Base-by-base conservation (phyloP, 2,888 invertebrate genomes). In the Colostygia pectinataria region DNA sequence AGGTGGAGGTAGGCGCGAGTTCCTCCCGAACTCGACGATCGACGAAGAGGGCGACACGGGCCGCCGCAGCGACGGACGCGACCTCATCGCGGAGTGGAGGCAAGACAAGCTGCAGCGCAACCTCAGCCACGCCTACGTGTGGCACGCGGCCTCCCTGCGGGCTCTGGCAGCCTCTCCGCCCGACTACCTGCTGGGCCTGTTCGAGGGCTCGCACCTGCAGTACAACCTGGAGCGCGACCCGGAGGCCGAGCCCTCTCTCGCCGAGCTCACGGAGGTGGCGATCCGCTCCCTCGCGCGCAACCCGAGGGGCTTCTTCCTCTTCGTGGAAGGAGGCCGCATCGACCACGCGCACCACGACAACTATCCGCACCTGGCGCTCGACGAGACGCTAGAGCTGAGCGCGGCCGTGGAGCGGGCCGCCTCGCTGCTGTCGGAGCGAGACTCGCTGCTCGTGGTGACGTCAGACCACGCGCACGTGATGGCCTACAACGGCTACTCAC, bases 381-480 rank as follows among this genome's bases (percentile, higher is more conserved):
- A 93, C 58, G 95, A 96, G 75, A 93, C 94, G 0, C 73, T 94
- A 0, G 93, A 93, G 66, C 85, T 95, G 63, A 89, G 92, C 56
- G 77, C 82, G 10, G 93, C 95, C 24, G 85, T 93, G 47, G 38
- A 43, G 29, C 64, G 66, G 33, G 80, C 95, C 6, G 57, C 84
- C 29, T 55, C 53, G 33, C 72, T 91, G 53, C 77, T 94, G 27
- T 48, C 66, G 0, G 69, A 66, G 29, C 65, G 69, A 6, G 77
- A 96, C 53, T 95, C 96, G 0, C 83, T 97, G 25, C 91, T 96
- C 12, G 92, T 96, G 18, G 95, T 95, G 8, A 94, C 95, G 0
- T 90, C 95, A 0, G 95, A 95, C 80, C 95, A 95, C 75, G 91
- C 94, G 0, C 95, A 95, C 74, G 92, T 93, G 0, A 92, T 96